Evolutionary conservation across 2,888 invertebrate genomes (phyloP), one percentile per base, ranked within the genome.

Genomic region (Napeogenes inachia): DNA sequence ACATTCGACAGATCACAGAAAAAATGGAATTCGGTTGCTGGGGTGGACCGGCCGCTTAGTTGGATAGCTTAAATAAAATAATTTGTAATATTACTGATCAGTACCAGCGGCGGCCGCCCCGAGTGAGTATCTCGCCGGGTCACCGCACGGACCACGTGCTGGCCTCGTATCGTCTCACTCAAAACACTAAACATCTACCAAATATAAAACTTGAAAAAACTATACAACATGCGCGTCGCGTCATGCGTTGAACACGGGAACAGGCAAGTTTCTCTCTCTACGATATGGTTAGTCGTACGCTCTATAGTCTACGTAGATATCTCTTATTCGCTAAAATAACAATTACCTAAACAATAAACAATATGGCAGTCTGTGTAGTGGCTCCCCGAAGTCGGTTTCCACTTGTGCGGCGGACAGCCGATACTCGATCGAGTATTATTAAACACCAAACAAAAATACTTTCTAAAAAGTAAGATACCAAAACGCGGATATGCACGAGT

Each of bases 331-430:
- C 46, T 64, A 60, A 10, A 53, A 59, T 63, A 66, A 64, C 60
- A 62, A 63, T 57, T 60, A 59, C 56, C 60, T 63, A 62, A 57
- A 57, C 62, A 62, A 61, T 60, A 66, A 62, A 69, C 66, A 64
- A 69, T 67, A 70, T 65, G 70, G 68, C 70, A 68, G 67, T 70
- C 66, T 66, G 68, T 66, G 61, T 45, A 61, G 63, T 59, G 57
- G 63, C 62, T 54, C 59, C 57, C 35, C 53, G 35, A 30, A n/a
- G 58, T 33, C 45, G 21, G 46, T 33, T n/a, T 8, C 10, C 47
- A 12, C 46, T 21, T 55, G 55, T 47, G 47, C 13, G 10, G 38
- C 54, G 45, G 21, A 50, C 54, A 33, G 12, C 8, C 10, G 8
- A 13, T 50, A 13, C 46, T 13, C n/a, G n/a, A 13, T 46, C 46